Evolutionary conservation across 2,888 invertebrate species (phyloP).

Genomic region (Conops quadrifasciatus): DNA sequence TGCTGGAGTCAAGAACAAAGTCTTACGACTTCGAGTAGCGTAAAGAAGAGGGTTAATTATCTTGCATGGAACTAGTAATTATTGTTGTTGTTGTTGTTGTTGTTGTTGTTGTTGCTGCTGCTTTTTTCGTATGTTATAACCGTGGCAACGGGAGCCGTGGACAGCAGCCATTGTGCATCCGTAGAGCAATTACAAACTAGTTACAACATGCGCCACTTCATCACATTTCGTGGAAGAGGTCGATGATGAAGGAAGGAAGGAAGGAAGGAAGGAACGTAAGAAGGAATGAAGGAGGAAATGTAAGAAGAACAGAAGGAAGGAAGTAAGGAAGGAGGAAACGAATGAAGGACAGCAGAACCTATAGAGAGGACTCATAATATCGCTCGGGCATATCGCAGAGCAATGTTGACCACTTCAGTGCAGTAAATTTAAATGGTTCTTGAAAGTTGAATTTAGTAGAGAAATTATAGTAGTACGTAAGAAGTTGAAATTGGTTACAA

Average conservation of each 20-base stretch:
- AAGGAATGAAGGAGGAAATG: background rate
- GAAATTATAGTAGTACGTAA: too few species aligned
- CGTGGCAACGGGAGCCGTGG: conserved; percentile 13
- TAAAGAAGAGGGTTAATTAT: conserved; percentile 32
- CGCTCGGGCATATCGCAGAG: too few species aligned
- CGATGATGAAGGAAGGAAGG: background rate
- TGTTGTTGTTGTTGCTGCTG: background rate
- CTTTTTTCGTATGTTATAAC: background rate
- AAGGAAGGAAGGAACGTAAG: background rate
- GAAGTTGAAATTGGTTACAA: too few species aligned
- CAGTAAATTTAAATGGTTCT: too few species aligned
- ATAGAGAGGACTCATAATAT: too few species aligned
- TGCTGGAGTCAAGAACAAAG: background rate
- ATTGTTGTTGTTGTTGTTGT: conserved; percentile 19
- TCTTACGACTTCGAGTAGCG: conserved; percentile 21
- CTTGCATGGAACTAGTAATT: conserved; percentile 32
- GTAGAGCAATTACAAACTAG: conserved; percentile 20
- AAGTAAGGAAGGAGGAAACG: background rate
- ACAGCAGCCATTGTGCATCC: conserved; percentile 5
- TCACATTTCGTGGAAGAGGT: background rate
- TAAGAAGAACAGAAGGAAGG: background rate
- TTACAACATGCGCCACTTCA: conserved; percentile 17
- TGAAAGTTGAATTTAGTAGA: too few species aligned
- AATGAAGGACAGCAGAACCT: background rate
- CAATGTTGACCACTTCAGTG: too few species aligned